phyloP scores from a whole-genome alignment of 2,113 vertebrate species.

The Notothenia rossii region DNA sequence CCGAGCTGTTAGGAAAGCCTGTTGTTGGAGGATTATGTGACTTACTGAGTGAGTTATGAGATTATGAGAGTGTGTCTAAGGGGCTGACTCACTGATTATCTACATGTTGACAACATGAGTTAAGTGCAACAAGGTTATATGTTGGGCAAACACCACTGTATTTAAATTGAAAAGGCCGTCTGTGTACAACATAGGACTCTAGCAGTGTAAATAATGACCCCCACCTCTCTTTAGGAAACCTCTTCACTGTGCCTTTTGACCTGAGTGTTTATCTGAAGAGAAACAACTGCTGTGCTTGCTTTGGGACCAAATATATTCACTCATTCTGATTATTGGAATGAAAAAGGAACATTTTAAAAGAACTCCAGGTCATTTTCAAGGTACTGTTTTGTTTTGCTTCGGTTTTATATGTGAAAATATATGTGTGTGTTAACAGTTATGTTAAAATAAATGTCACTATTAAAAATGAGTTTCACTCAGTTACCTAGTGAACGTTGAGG shows the following conservation, averaged over 20 bases:
- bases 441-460: conserved; percentile 58
- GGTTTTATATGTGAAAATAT: conserved; percentile 48
- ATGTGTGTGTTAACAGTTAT: conserved; percentile 35
- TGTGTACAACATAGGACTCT: conserved; percentile 1
- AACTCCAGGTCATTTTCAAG: conserved; percentile 15
- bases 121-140: background rate
- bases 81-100: conserved; percentile 23
- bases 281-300: conserved; percentile 24
- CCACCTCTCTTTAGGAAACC: background rate
- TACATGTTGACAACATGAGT: conserved; percentile 22
- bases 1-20: conserved; percentile 49
- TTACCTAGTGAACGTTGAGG: background rate
- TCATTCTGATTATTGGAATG: conserved; percentile 46
- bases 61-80: conserved; percentile 36
- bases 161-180: background rate
- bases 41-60: conserved; percentile 51
- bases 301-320: conserved; percentile 68
- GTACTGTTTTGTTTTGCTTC: conserved; percentile 45
- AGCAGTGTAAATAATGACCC: background rate
- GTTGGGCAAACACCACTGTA: background rate
- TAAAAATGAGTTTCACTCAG: conserved; percentile 8
- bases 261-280: conserved; percentile 25
- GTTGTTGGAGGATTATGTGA: conserved; percentile 63
- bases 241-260: conserved; percentile 64
- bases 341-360: conserved; percentile 38